Base-by-base conservation (phyloP, 2,797 vertebrate genomes). In the Macrochelys suwanniensis region DNA sequence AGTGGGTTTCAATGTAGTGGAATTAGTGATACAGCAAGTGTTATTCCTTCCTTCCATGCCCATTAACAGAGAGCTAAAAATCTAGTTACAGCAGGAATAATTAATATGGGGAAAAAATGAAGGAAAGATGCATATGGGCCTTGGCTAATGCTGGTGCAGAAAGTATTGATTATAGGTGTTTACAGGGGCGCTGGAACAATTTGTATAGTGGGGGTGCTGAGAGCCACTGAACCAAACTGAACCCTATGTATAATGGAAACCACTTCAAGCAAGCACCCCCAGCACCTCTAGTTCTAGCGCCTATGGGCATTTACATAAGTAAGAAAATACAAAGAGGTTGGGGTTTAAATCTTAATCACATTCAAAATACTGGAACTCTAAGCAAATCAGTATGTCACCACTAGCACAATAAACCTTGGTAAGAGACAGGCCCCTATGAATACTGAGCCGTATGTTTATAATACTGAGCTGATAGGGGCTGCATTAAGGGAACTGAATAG, bases 321-420 rank as follows among this genome's bases (percentile, higher is more conserved):
- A 68, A 37, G 79, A 89, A 94, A 51, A 61, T 59, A 82, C 88
- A 45, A 50, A 78, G 47, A 31, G 76, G 28, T 49, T 11, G 9
- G 11, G 15, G 28, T 31, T 93, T 82, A 80, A 76, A 19, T 0
- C 0, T 56, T 74, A 85, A 92, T 89, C 42, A 25, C 47, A 83
- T 28, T 65, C 83, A 61, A 83, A 86, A 50, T 7, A 16, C 37
- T 23, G 68, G 68, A 82, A 68, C 59, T 56, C 33, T 0, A 0
- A 77, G 37, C 13, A 84, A 89, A 45, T 0, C 85, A 81, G 89
- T 11, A 0, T 68, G 93, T 10, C 84, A 85, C 45, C 37, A 15
- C 47, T 26, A 0, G 4, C 25, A n/a, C 5, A 6, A 7, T 5
- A 56, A 0, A 10, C 74, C 84, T 0, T 0, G n/a, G 76, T 61